Evolutionary conservation across 2,797 vertebrate species (phyloP), one percentile per base, ranked within the genome.

Genomic region (Halcyon leucocephala): DNA sequence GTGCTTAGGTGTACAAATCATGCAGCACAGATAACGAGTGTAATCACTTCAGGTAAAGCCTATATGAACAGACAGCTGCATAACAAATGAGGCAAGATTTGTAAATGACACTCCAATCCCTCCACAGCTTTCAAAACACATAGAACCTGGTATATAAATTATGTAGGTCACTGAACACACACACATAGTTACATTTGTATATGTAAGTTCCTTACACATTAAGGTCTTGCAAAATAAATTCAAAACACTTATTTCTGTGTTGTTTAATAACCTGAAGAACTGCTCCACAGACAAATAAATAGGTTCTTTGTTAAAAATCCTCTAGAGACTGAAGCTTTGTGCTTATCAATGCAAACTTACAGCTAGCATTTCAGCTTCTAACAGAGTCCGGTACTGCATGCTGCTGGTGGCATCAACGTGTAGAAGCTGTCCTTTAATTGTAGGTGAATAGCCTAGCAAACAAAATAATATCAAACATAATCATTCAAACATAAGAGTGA

Each of bases 351-450:
- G 12, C 37, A 72, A 85, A 99, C 99, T 99, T 97, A 99, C 99
- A 96, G 99, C 99, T 70, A 99, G 97, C 99, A 99, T 99, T 98
- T 99, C 99, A 54, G 99, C 99, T 97, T 99, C 99, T 97, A 99
- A 97, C 13, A 99, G 99, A 25, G 99, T 99, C 94, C 99, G 98
- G 95, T 99, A 99, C 92, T 99, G 99, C 99, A 99, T 99, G 95
- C 99, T 99, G 97, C 99, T 99, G 70, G 99, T 99, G 94, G 99
- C 99, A 97, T 99, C 99, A 64, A 99, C 99, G 2, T 99, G 99
- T 61, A 99, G 98, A 81, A 99, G 98, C 91, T 99, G 99, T 44
- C 99, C 99, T 98, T 99, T 99, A 98, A 99, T 99, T 70, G 99
- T 99, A 51, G 99, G 99, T 33, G 99, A 99, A 85, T 99, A 99